Evolutionary conservation across 92 coral and sea anemone genomes (phyloP), one percentile per base, ranked within the genome.

Genomic region (Phymanthus crucifer): DNA sequence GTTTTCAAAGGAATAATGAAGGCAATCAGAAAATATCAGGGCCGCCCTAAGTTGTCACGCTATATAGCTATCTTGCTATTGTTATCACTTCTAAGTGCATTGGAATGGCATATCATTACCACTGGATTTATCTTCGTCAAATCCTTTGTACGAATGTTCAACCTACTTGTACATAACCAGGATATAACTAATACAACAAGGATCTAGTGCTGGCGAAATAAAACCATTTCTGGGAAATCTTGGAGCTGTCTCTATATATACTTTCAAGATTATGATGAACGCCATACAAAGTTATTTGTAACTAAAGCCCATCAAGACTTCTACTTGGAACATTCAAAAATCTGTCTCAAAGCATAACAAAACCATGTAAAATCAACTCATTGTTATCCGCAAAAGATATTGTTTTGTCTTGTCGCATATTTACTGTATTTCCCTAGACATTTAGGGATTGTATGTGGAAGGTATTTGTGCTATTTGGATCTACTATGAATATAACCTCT

Each of bases 1-100:
- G 67, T 74, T 31, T 74, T 74, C 66, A 26, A 29, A 26, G 67
- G 32, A 74, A 74, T 6, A 74, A 74, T 50, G 31, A 14, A 74
- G 78, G 66, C 78, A 74, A 56, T 74, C 78, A 74, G 31, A 43
- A 32, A 74, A 70, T 70, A 47, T 17, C 66, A 50, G 43, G 78
- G 61, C 78, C 56, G 78, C 78, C 78, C 43, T 6, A 37, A 52
- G 13, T 26, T 47, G 78, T 74, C 78, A 74, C 78, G 78, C 78
- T 50, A 71, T 36, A 5, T n/a, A n/a, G n/a, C n/a, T n/a, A n/a
- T n/a, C 10, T 17, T 43, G 48, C 48, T 43, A 61, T 27, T 61
- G 68, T 29, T 27, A 61, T 61, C 68, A 34, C 19, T 14, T 24
- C 11, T 12, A 1, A 19, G 17, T 61, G 68, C 32, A 61, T 16